Evolutionary conservation across 1,140 invertebrate genomes (phyloP).

Genomic region (Nephotettix cincticeps): DNA sequence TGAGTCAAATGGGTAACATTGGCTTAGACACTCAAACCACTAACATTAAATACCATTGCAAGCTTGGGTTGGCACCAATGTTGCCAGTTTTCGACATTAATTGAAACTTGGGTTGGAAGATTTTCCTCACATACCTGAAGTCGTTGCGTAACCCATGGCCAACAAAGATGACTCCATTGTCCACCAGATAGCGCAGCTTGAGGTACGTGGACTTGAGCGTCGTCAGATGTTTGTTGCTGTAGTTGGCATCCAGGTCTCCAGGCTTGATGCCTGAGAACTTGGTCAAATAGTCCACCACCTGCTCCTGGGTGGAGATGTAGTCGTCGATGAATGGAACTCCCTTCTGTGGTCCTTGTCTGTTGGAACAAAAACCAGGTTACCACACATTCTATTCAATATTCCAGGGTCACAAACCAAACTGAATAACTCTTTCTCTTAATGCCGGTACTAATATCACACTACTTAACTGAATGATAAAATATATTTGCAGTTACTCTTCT

Average conservation of each 20-base stretch:
- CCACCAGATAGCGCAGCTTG: slow-evolving; percentile 82
- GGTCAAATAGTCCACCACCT: slow-evolving; percentile 89
- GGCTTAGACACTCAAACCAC: background rate
- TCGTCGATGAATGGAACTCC: slow-evolving; percentile 89
- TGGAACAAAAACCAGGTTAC: too few relatives aligned
- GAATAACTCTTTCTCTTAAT: too few relatives aligned
- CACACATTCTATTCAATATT: too few relatives aligned
- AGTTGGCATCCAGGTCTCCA: slow-evolving; percentile 83
- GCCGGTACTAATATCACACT: too few relatives aligned
- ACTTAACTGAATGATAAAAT: too few relatives aligned
- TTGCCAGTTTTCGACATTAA: too few relatives aligned
- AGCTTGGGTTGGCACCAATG: too few relatives aligned
- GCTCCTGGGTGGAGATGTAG: slow-evolving; percentile 89
- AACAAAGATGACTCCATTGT: slow-evolving; percentile 85
- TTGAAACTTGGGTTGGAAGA: too few relatives aligned
- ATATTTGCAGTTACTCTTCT: too few relatives aligned
- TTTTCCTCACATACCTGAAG: slow-evolving; percentile 70
- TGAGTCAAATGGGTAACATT: background rate
- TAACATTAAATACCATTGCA: too few relatives aligned
- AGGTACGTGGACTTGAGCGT: slow-evolving; percentile 88
- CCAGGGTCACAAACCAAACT: too few relatives aligned
- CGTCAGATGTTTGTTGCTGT: slow-evolving; percentile 86
- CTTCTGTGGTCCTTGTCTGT: slow-evolving; percentile 73
- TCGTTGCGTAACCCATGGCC: slow-evolving; percentile 93
- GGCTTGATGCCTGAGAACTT: slow-evolving; percentile 93